phyloP scores from a whole-genome alignment of 2,113 vertebrate species.

The Pipra filicauda region DNA sequence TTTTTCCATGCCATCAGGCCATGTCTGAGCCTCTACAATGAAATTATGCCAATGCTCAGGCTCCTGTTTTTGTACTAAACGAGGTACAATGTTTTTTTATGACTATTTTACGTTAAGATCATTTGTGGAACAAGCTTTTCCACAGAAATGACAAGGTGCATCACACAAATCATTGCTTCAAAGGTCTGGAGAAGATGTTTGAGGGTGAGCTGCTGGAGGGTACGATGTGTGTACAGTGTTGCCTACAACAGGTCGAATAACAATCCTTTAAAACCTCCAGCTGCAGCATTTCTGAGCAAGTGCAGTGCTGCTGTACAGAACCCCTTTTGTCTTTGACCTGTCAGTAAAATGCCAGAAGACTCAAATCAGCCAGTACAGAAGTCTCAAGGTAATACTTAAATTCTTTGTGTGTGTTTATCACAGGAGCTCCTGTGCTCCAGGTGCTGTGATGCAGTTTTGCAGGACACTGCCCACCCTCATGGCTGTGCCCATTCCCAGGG shows the following conservation, averaged over 20 bases:
- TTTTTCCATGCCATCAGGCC: not conserved
- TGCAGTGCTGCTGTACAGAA: not conserved
- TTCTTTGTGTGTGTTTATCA: not conserved
- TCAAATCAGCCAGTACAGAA: not conserved
- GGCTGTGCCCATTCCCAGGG: not conserved
- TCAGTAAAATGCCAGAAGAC: constrained; percentile 9
- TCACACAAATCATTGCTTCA: not conserved
- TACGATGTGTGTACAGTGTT: not conserved
- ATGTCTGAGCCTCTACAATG: not conserved
- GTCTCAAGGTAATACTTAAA: not conserved
- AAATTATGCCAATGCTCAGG: not conserved
- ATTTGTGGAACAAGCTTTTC: not conserved
- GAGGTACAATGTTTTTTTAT: not conserved
- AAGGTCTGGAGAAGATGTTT: not conserved
- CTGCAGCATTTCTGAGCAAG: not conserved
- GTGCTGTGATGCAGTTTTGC: not conserved
- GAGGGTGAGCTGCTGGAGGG: not conserved
- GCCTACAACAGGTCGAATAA: not conserved
- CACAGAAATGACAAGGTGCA: not conserved
- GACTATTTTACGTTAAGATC: not conserved
- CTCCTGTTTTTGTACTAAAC: not conserved
- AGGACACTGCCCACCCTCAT: not conserved
- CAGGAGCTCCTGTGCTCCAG: not conserved
- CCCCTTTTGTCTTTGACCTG: not conserved
- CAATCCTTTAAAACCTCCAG: not conserved